These are phyloP conservation scores for Zeus faber DNA, from an alignment of 2,113 vertebrate species.

Conservation along the genomic window DNA sequence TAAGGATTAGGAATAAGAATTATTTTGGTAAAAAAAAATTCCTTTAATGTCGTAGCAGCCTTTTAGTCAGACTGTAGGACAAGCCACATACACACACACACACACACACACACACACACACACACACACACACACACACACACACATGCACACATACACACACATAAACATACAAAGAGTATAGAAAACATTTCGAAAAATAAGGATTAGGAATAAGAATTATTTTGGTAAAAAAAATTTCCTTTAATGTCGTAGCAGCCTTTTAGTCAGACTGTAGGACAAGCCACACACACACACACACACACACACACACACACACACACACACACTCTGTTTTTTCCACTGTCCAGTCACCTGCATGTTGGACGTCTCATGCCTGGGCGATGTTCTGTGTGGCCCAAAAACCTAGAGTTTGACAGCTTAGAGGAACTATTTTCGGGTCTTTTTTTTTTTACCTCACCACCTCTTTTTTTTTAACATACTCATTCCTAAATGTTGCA, in stretches of 20 bases:
- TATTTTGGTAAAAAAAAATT: too few species aligned
- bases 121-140: constrained; percentile 15
- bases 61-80: too few species aligned
- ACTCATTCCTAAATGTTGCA: too few species aligned
- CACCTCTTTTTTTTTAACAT: too few species aligned
- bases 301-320: not conserved
- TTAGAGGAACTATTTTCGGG: constrained; percentile 10
- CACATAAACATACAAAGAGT: constrained; percentile 15
- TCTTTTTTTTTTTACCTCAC: constrained; percentile 20
- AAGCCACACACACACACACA: not conserved
- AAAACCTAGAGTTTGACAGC: constrained; percentile 30
- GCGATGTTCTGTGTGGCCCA: constrained; percentile 40
- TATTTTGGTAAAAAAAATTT: too few species aligned
- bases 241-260: too few species aligned
- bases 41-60: too few species aligned
- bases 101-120: constrained; percentile 17
- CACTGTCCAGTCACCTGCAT: constrained; percentile 32
- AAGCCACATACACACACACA: constrained; percentile 16
- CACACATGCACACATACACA: constrained; percentile 17
- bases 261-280: too few species aligned
- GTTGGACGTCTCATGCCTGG: constrained; percentile 41
- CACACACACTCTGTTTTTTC: constrained; percentile 22
- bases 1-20: too few species aligned
- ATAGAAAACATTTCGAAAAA: too few species aligned
- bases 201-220: too few species aligned